Evolutionary conservation across 2,888 invertebrate species (phyloP), one percentile per base, ranked within the genome.

Genomic region (Platycheirus rosarum): DNA sequence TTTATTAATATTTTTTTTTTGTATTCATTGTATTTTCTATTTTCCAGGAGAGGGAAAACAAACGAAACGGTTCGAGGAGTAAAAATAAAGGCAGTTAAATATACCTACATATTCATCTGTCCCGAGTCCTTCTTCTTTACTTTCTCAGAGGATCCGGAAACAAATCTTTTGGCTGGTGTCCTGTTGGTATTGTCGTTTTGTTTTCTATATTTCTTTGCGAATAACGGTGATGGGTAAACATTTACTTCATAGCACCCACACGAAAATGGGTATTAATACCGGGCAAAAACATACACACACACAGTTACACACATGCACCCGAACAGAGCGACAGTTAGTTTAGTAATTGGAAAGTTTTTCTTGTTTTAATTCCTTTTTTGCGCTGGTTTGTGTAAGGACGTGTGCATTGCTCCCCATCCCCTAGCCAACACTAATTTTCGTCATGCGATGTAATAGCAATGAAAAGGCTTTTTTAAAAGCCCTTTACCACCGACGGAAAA

Each of bases 401-500:
- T 60, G 7, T 46, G 37, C 46, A 37, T 16, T 7, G 40, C 32
- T 49, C 7, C 32, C 29, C 8, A 9, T n/a, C 32, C 29, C 8
- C 29, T 44, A 16, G 16, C 42, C 23, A 20, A 13, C 23, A 11
- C 14, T 57, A 23, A 40, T 57, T 57, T 40, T 40, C 40, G 40
- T 57, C 49, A 23, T 57, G 32, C 69, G 69, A 44, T 80, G 75
- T 74, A 80, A 75, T 68, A 48, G 53, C 23, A 23, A 32, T 26
- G 55, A 48, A 75, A 70, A 60, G 75, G 37, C 60, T 75, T 75
- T 75, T 62, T 55, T 7, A 80, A 82, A 82, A 69, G 65, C 75
- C 80, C 63, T 69, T 44, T 60, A 44, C 44, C 44, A 35, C 35
- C 74, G 57, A 55, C 49, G 71, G 66, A 76, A 80, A 82, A 82